phyloP scores from a whole-genome alignment of 2,113 vertebrate species.

The Megaceryle torquata region DNA sequence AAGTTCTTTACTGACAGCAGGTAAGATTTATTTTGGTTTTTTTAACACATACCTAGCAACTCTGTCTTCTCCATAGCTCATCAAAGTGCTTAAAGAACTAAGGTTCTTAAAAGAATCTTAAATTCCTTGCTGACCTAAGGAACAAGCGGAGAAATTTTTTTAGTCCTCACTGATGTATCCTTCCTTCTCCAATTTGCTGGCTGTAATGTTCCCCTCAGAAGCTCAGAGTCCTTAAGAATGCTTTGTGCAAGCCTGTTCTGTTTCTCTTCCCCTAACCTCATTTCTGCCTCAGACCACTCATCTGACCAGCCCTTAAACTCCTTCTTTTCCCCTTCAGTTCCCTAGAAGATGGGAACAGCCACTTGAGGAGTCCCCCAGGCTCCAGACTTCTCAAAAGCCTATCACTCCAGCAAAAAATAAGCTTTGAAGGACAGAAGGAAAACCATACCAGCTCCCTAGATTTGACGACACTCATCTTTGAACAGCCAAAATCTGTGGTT shows the following conservation, averaged over 20 bases:
- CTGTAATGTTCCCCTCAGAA: not conserved
- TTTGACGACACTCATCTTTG: not conserved
- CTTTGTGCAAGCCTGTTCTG: not conserved
- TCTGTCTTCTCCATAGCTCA: not conserved
- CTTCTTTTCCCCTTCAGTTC: not conserved
- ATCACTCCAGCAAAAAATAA: accelerated
- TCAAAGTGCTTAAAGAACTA: not conserved
- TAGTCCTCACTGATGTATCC: not conserved
- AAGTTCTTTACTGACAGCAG: not conserved
- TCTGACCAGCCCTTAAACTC: not conserved
- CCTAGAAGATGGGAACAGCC: not conserved
- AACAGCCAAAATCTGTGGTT: not conserved
- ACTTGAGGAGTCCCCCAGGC: not conserved
- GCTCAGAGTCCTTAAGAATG: not conserved
- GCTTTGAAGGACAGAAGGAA: not conserved
- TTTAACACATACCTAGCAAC: not conserved
- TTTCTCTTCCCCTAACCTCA: not conserved
- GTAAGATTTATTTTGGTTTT: not conserved
- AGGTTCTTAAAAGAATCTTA: not conserved
- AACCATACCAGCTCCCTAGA: not conserved
- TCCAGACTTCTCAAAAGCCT: not conserved
- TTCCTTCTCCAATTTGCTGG: not conserved
- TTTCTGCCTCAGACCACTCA: not conserved
- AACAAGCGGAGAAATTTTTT: not conserved
- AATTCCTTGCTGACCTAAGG: not conserved